Conservation (phyloP, 2,113 vertebrate species). For the Saguinus imperator region DNA sequence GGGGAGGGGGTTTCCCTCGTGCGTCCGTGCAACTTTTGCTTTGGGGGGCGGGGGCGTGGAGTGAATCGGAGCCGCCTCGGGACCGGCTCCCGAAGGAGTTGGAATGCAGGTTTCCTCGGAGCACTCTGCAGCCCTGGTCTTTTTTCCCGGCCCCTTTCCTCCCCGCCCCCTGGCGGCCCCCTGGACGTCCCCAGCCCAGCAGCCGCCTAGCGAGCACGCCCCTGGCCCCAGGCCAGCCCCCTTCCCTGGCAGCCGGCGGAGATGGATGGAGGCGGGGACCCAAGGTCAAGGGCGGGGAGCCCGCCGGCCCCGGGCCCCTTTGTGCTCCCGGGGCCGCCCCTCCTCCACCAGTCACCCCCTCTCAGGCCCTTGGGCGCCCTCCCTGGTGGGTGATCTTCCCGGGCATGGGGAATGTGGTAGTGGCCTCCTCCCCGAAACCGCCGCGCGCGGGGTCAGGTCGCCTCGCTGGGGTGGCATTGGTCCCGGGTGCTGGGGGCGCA, state of each 20-base stretch:
- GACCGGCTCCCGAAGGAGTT: not conserved
- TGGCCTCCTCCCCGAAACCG: not conserved
- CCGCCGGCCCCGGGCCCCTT: conserved; percentile 68
- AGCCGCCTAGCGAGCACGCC: conserved; percentile 47
- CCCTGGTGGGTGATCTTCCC: not conserved
- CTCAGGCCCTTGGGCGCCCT: not conserved
- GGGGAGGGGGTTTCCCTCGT: not conserved
- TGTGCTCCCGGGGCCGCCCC: conserved; percentile 37
- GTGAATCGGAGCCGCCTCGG: not conserved
- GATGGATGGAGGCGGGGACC: conserved; percentile 87
- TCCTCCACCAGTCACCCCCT: conserved; percentile 67
- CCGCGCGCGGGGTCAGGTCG: not conserved
- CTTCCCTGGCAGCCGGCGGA: conserved; percentile 65
- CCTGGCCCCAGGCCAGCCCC: conserved; percentile 65
- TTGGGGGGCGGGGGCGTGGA: not conserved
- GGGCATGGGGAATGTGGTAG: not conserved
- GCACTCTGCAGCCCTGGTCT: not conserved
- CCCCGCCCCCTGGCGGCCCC: not conserved
- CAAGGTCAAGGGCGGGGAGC: conserved; percentile 88
- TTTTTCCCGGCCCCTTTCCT: not conserved
- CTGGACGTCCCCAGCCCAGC: conserved; percentile 16
- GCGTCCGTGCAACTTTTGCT: conserved; percentile 27
- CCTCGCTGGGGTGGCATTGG: not conserved
- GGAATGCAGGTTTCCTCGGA: conserved; percentile 24
- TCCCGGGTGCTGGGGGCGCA: not conserved